Conservation (phyloP, 2,888 invertebrate species). For the Melikaiella ostensackeni region DNA sequence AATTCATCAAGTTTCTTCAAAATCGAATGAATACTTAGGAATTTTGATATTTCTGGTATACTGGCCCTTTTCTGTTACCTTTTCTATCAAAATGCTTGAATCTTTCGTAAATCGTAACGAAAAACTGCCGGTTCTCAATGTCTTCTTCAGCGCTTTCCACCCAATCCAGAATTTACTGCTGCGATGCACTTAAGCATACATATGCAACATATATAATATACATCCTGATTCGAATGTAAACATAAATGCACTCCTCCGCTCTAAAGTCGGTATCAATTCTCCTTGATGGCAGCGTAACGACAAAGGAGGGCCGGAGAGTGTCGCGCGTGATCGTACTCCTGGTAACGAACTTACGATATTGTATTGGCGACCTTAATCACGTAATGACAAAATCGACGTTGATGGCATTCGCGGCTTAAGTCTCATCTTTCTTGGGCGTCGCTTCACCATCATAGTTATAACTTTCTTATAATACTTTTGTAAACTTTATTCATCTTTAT, state of each 20-base stretch:
- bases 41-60: too few relatives aligned
- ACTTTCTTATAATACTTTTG: conserved; percentile 12
- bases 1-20: too few relatives aligned
- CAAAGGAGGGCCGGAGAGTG: conserved; percentile 64
- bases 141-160: background rate
- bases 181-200: background rate
- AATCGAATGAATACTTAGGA: too few relatives aligned
- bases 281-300: conserved; percentile 68
- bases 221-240: background rate
- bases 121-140: background rate
- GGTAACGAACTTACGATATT: conserved; percentile 69
- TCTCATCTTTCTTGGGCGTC: conserved; percentile 25
- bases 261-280: conserved; percentile 70
- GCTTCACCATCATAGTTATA: background rate
- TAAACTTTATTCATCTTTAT: background rate
- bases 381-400: conserved; percentile 66
- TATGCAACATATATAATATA: background rate
- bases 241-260: background rate
- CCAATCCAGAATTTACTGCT: background rate
- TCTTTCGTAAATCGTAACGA: background rate
- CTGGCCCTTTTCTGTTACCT: too few relatives aligned
- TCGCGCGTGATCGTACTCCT: conserved; percentile 63
- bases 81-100: background rate
- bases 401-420: conserved; percentile 27
- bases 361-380: conserved; percentile 67